Evolutionary conservation across 2,113 vertebrate genomes (phyloP).

Genomic region (Rattus norvegicus): DNA sequence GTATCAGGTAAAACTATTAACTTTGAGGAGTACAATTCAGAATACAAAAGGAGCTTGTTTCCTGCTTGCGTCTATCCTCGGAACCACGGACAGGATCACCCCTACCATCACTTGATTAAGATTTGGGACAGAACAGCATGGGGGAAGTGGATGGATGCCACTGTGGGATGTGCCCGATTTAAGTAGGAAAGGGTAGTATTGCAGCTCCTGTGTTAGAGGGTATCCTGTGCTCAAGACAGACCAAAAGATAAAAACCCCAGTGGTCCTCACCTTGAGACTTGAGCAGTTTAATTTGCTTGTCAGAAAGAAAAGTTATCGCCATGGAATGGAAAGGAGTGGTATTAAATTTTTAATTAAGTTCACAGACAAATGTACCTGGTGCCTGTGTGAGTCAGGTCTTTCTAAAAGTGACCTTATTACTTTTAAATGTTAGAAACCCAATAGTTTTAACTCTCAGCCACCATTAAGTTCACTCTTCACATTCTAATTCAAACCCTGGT

Average conservation of each 20-base stretch:
- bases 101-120: background rate
- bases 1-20: background rate
- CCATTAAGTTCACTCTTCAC: background rate
- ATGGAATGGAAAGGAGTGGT: background rate
- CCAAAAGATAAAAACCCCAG: background rate
- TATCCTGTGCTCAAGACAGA: background rate
- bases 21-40: background rate
- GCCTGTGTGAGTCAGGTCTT: background rate
- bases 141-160: rapidly evolving
- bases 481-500: background rate
- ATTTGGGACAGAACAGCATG: rapidly evolving
- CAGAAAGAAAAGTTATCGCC: conserved; percentile 10
- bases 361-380: background rate
- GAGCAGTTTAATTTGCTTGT: conserved; percentile 36
- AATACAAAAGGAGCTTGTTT: background rate
- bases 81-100: background rate
- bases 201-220: background rate
- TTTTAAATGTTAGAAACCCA: background rate
- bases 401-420: background rate
- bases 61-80: background rate
- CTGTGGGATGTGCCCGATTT: background rate
- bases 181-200: background rate
- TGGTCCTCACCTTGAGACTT: background rate
- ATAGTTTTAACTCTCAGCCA: background rate
- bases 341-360: conserved; percentile 54